These are phyloP conservation scores for Meloidogyne hapla DNA, from an alignment of 1,140 invertebrate genomes.

Conservation along the genomic window DNA sequence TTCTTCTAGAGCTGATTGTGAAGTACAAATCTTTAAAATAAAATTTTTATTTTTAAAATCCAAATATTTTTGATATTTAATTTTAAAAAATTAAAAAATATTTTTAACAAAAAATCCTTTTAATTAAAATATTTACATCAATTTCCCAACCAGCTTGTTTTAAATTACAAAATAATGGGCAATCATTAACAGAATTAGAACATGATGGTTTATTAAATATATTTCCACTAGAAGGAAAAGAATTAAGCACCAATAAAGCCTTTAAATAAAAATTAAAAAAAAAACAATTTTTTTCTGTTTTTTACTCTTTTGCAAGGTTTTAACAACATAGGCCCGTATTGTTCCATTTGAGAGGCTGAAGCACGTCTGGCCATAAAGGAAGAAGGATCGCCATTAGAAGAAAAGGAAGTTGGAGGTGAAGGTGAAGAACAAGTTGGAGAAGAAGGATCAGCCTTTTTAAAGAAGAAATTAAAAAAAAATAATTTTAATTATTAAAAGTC, in stretches of 20 bases:
- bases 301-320: slow-evolving; percentile 25
- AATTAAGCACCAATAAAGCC: slow-evolving; percentile 22
- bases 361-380: not conserved
- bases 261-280: not conserved
- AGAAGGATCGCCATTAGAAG: not conserved
- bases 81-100: not conserved
- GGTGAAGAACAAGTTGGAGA: slow-evolving; percentile 19
- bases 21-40: slow-evolving; percentile 15
- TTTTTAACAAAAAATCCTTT: not conserved
- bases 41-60: not conserved
- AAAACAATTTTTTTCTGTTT: slow-evolving; percentile 14
- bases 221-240: slow-evolving; percentile 5
- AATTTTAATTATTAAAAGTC: not conserved
- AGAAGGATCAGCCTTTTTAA: not conserved
- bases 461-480: too few relatives aligned
- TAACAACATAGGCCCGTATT: slow-evolving; percentile 33
- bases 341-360: not conserved
- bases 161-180: slow-evolving; percentile 15
- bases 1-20: slow-evolving; percentile 8
- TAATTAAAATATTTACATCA: not conserved
- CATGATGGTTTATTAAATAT: not conserved
- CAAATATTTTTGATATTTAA: not conserved
- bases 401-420: not conserved
- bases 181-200: not conserved
- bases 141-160: slow-evolving; percentile 24